Evolutionary conservation across 2,888 invertebrate species (phyloP), one percentile per base, ranked within the genome.

Genomic region (Melieria omissa): DNA sequence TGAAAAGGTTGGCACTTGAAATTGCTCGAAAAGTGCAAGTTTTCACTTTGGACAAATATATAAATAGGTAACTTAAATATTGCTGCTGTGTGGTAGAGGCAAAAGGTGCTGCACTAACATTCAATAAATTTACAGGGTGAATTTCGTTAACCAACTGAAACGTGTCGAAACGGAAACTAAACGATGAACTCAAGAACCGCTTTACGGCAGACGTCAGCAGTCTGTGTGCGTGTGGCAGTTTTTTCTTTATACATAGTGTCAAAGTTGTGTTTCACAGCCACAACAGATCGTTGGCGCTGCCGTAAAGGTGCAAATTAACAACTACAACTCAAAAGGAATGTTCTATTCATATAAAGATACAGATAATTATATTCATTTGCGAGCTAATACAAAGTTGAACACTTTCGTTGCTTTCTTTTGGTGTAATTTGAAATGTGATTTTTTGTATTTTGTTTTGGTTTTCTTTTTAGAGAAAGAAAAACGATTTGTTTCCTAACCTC

Each of bases 401-500:
- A 68, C 49, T 60, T 52, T 61, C 10, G 14, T 45, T 7, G 46
- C 55, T 46, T 5, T 46, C 29, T 47, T 29, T 63, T 29, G 14
- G 42, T 52, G n/a, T 65, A 42, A 65, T 29, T 49, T 54, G 44
- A 55, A 9, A 45, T 57, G 10, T 68, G 67, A 54, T 12, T 63
- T 58, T 46, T 65, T 68, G 62, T 67, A 72, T 74, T 54, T 46
- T 67, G 66, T 72, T 62, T 75, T 80, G 78, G 78, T 74, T 78
- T 60, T 80, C 73, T 78, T 79, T 78, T 49, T 64, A 63, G 64
- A 47, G 8, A 49, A 64, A 67, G 78, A 70, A 77, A 76, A 79
- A 10, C 16, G 42, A 44, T 49, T 55, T 70, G 54, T 79, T 72
- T 86, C 86, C 87, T 87, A 87, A 87, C 87, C 87, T 87, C 87